Conservation (phyloP, 2,113 vertebrate species). For the Prionailurus bengalensis region DNA sequence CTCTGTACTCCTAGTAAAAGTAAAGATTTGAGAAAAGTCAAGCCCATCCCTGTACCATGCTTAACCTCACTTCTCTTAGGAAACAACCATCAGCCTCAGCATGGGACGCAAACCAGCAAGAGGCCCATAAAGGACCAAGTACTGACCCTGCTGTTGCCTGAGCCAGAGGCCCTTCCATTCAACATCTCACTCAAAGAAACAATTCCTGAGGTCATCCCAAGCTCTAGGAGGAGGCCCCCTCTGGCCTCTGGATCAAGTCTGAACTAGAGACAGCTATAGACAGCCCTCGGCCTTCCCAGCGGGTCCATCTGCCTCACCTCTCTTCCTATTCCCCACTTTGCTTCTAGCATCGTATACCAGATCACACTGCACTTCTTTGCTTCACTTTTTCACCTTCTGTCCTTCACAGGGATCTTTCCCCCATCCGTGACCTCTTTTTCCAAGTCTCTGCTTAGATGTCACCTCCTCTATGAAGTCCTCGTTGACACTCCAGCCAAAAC, state of each 20-base stretch:
- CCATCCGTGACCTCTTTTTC: neutral
- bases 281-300: neutral
- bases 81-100: neutral
- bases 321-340: neutral
- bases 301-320: neutral
- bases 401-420: neutral
- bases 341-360: neutral
- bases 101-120: neutral
- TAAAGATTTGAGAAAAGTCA: neutral
- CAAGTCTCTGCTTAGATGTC: neutral
- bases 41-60: neutral
- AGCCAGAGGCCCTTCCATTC: neutral
- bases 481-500: neutral
- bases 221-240: fast-evolving
- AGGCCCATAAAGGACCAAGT: neutral
- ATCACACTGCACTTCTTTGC: neutral
- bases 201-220: neutral
- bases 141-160: neutral
- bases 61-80: neutral
- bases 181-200: neutral
- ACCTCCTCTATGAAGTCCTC: neutral
- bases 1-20: neutral
- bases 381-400: neutral
- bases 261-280: neutral
- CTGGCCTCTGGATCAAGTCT: neutral